Evolutionary conservation across 2,888 invertebrate species (phyloP).

Genomic region (Drosophila phalerata): DNA sequence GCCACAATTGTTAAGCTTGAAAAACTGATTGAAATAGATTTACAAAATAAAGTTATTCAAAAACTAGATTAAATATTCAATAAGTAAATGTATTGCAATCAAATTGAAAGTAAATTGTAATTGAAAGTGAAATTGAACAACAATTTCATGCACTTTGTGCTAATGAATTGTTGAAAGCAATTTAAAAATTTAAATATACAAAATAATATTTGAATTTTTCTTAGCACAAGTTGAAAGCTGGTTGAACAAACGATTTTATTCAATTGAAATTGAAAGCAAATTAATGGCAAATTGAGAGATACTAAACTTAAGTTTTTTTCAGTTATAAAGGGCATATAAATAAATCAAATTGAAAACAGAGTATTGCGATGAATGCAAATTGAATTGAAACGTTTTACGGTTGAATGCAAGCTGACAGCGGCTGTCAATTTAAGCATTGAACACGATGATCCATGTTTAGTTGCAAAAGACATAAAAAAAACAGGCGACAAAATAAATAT

Average conservation of each 20-base stretch:
- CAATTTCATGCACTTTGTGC: neutral
- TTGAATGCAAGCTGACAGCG: slow-evolving; percentile 33
- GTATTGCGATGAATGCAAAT: neutral
- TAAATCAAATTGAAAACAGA: neutral
- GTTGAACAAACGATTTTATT: neutral
- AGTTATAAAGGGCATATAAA: neutral
- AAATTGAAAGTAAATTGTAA: neutral
- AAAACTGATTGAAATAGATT: neutral
- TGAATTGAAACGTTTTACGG: slow-evolving; percentile 15
- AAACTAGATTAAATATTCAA: neutral
- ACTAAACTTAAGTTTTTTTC: too few relatives aligned
- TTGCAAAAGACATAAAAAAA: slow-evolving; percentile 5
- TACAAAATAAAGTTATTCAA: neutral
- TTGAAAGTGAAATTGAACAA: neutral
- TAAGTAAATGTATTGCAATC: neutral
- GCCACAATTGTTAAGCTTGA: neutral
- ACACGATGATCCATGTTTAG: slow-evolving; percentile 34
- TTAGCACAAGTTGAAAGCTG: too few relatives aligned
- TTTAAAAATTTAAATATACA: too few relatives aligned
- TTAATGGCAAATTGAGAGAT: neutral
- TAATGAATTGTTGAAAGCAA: too few relatives aligned
- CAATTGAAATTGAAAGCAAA: neutral
- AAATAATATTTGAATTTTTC: too few relatives aligned
- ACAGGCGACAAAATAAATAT: slow-evolving; percentile 16
- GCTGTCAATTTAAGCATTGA: slow-evolving; percentile 13